Evolutionary conservation across 2,888 invertebrate species (phyloP).

Genomic region (Augochlorella aurata): DNA sequence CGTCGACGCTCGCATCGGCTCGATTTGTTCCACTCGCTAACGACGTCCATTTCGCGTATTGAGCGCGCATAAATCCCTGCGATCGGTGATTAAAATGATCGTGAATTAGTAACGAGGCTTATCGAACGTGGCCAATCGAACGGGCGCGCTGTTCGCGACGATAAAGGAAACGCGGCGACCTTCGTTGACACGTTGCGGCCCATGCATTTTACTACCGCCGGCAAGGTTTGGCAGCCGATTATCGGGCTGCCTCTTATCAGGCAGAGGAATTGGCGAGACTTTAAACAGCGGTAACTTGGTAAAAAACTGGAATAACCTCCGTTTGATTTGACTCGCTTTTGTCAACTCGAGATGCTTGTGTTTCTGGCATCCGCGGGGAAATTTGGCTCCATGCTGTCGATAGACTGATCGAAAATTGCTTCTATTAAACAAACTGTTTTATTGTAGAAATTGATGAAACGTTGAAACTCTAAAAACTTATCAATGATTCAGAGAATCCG

Average conservation of each 20-base stretch:
- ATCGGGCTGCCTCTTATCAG: too few relatives aligned
- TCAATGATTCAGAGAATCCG: too few relatives aligned
- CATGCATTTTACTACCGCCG: not conserved
- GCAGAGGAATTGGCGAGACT: too few relatives aligned
- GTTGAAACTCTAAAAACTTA: too few relatives aligned
- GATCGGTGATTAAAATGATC: not conserved
- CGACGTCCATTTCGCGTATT: not conserved
- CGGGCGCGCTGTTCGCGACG: not conserved
- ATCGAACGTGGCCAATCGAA: not conserved
- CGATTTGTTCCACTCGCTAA: not conserved
- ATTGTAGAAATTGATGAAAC: too few relatives aligned
- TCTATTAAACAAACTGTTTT: too few relatives aligned
- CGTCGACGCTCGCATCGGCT: not conserved
- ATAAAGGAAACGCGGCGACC: conserved; percentile 3
- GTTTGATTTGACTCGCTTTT: not conserved
- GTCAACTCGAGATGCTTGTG: not conserved
- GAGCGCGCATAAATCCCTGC: not conserved
- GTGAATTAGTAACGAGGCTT: not conserved
- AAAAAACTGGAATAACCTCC: not conserved
- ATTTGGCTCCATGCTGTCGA: too few relatives aligned
- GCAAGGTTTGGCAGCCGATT: not conserved
- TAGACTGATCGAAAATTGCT: too few relatives aligned
- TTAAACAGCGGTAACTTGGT: not conserved
- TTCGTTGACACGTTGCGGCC: not conserved
- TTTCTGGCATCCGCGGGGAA: too few relatives aligned